Percentiles rank a stretch among this genome's conserved stretches.
Conservation (phyloP, 2,888 invertebrate species). For the Latheticus oryzae region DNA sequence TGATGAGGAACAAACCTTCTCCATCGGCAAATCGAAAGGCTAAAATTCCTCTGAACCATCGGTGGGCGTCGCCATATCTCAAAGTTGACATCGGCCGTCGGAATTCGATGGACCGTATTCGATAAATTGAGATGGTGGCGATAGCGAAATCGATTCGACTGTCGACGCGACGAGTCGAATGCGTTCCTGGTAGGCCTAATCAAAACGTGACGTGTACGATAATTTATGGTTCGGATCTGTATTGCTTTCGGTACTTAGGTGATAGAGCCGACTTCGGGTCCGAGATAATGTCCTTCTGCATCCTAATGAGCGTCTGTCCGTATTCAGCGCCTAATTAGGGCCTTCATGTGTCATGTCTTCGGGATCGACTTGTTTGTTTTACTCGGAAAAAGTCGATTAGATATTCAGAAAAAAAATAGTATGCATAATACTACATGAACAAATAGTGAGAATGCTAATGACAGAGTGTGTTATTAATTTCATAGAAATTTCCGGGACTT, state of each 20-base stretch:
- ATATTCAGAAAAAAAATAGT: conserved; percentile 34
- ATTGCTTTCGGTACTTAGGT: conserved; percentile 34
- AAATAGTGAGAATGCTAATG: conserved; percentile 37
- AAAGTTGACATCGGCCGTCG: conserved; percentile 26
- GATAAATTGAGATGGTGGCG: conserved; percentile 34
- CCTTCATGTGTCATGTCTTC: conserved; percentile 41
- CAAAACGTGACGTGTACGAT: conserved; percentile 34
- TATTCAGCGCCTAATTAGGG: conserved; percentile 42
- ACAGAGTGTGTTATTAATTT: conserved; percentile 36
- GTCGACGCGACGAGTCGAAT: conserved; percentile 22
- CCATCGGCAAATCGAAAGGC: neutral
- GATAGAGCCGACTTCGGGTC: conserved; percentile 32
- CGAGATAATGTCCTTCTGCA: conserved; percentile 37
- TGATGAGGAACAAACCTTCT: neutral
- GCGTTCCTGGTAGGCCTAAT: conserved; percentile 32
- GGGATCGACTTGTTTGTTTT: conserved; percentile 32
- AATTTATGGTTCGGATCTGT: conserved; percentile 37
- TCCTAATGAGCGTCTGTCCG: conserved; percentile 40
- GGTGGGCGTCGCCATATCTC: conserved; percentile 29
- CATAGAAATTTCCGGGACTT: conserved; percentile 3
- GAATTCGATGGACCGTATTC: conserved; percentile 32
- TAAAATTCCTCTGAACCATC: conserved; percentile 2
- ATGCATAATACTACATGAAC: conserved; percentile 35
- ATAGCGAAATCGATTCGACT: conserved; percentile 27
- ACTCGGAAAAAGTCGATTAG: conserved; percentile 38